A percentile compares a stretch with the other conserved stretches of the same genome.
Conservation (phyloP, 1,140 invertebrate species). For the Drosophila kohkoa region DNA sequence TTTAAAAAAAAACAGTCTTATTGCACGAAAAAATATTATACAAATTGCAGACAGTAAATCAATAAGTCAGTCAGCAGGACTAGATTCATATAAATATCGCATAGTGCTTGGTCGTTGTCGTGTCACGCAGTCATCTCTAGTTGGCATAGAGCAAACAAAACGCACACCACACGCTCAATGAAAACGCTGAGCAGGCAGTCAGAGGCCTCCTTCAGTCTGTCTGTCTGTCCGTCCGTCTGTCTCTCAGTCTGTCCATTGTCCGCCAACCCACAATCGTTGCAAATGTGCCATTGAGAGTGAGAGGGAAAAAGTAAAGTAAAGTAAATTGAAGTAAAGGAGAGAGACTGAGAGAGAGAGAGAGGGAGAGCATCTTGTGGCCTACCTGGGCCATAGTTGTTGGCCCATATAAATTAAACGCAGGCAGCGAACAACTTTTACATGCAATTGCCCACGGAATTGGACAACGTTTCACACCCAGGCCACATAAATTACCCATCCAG, state of each 20-base stretch:
- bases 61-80: too few relatives aligned
- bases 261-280: constrained; percentile 4
- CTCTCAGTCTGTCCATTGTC: constrained; percentile 4
- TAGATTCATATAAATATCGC: background rate
- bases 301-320: too few relatives aligned
- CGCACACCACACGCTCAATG: constrained; percentile 60
- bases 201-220: background rate
- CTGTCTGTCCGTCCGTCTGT: background rate
- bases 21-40: too few relatives aligned
- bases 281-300: constrained; percentile 31
- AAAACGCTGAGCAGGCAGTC: constrained; percentile 68
- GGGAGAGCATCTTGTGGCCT: constrained; percentile 35
- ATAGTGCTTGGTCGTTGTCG: background rate
- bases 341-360: background rate
- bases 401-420: constrained; percentile 78
- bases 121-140: constrained; percentile 30
- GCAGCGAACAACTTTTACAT: constrained; percentile 77
- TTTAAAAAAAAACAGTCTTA: too few relatives aligned
- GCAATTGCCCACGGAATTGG: constrained; percentile 69
- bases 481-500: constrained; percentile 77
- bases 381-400: constrained; percentile 53
- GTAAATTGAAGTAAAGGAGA: too few relatives aligned
- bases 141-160: constrained; percentile 29
- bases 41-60: too few relatives aligned
- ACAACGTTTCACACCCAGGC: constrained; percentile 66